Conservation (phyloP, 2,888 invertebrate species). For the Luperina nickerlii region DNA sequence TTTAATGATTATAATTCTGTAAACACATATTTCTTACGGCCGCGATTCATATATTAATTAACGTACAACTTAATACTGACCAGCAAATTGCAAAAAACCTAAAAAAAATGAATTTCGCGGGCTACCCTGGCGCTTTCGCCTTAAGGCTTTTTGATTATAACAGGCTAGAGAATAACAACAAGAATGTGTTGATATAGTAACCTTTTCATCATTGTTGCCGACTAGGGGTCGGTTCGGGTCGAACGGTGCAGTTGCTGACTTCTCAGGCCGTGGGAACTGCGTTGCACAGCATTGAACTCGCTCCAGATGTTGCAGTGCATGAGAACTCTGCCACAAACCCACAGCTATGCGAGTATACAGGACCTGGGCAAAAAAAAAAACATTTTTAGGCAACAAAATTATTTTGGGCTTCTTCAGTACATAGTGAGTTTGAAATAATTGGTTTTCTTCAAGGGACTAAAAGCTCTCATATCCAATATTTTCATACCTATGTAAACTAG, state of each 20-base stretch:
- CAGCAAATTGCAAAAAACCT: too few relatives aligned
- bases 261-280: slow-evolving; percentile 80
- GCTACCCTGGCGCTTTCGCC: too few relatives aligned
- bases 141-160: too few relatives aligned
- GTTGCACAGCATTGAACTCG: slow-evolving; percentile 84
- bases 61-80: too few relatives aligned
- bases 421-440: neutral
- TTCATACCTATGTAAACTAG: neutral
- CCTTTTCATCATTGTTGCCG: slow-evolving; percentile 82
- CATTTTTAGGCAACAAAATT: neutral
- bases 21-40: too few relatives aligned
- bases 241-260: slow-evolving; percentile 68
- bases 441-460: neutral
- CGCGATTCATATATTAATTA: too few relatives aligned
- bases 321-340: slow-evolving; percentile 95
- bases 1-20: too few relatives aligned
- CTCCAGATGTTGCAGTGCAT: slow-evolving; percentile 90
- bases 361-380: slow-evolving; percentile 84
- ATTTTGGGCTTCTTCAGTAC: neutral
- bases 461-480: too few relatives aligned
- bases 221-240: slow-evolving; percentile 81
- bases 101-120: too few relatives aligned
- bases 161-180: neutral
- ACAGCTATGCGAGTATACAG: slow-evolving; percentile 96
- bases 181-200: slow-evolving; percentile 44